phyloP scores from a whole-genome alignment of 2,113 vertebrate species.

The Alaudala cheleensis region DNA sequence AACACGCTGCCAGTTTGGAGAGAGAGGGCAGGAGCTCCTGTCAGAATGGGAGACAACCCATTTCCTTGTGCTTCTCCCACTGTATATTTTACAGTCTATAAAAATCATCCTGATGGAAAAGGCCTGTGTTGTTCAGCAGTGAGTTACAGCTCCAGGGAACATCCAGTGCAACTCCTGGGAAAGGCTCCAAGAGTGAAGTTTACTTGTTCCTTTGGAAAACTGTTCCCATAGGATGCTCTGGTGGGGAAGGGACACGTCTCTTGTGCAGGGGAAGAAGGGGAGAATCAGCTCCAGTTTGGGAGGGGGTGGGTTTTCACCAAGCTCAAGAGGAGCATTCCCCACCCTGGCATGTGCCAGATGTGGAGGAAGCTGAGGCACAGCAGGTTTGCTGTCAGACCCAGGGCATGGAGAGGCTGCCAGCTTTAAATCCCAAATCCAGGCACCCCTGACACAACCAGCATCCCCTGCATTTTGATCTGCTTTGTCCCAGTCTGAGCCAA shows the following conservation, averaged over 20 bases:
- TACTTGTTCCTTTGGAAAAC: neutral
- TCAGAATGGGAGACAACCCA: neutral
- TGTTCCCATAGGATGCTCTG: neutral
- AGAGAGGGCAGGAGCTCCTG: neutral
- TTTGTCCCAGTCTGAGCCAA: neutral
- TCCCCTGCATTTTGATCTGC: neutral
- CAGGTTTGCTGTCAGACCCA: neutral
- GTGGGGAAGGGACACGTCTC: neutral
- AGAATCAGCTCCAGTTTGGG: neutral
- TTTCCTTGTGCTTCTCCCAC: neutral
- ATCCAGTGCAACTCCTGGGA: neutral
- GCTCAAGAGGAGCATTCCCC: neutral
- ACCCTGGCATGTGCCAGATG: rapidly evolving
- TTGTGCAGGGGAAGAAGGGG: neutral
- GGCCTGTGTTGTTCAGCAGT: neutral
- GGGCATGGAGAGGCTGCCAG: neutral
- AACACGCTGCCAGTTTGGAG: neutral
- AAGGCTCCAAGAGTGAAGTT: neutral
- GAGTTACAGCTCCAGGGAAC: neutral
- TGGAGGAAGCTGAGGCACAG: neutral
- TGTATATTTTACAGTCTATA: neutral
- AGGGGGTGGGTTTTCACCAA: neutral
- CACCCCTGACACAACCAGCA: neutral
- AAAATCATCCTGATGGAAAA: neutral
- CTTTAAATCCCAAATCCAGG: neutral